Percentiles rank a stretch among this genome's conserved stretches.
Evolutionary conservation across 2,797 vertebrate genomes (phyloP).

Genomic region (Parauchenoglanis ngamensis): DNA sequence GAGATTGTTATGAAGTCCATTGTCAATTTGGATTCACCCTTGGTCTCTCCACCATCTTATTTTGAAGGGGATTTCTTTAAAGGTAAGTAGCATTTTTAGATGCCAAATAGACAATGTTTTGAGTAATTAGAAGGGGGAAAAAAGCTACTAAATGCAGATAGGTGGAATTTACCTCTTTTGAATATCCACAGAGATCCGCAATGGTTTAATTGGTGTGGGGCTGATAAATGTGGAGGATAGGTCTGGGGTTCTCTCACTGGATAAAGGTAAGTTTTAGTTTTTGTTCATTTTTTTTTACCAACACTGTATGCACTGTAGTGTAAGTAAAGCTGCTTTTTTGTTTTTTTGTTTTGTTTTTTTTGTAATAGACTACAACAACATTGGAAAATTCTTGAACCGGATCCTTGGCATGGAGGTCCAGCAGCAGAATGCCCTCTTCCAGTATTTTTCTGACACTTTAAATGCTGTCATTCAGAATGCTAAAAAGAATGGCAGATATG

Average conservation of each 20-base stretch:
- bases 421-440: constrained; percentile 96
- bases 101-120: not conserved
- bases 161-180: not conserved
- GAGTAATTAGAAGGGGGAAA: not conserved
- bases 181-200: constrained; percentile 83
- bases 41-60: constrained; percentile 88
- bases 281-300: not conserved
- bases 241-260: constrained; percentile 86
- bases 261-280: constrained; percentile 85
- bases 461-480: constrained; percentile 94
- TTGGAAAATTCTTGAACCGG: constrained; percentile 96
- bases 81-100: constrained; percentile 71
- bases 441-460: constrained; percentile 96
- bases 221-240: constrained; percentile 94
- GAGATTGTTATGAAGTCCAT: constrained; percentile 99
- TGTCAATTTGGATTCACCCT: constrained; percentile 89
- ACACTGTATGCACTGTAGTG: not conserved
- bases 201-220: constrained; percentile 94
- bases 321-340: not conserved
- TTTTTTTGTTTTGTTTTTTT: not conserved
- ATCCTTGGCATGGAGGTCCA: constrained; percentile 98
- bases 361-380: constrained; percentile 94
- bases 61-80: constrained; percentile 98
- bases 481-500: constrained; percentile 95
- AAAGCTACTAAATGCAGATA: not conserved